These are phyloP conservation scores for Mya arenaria DNA, from an alignment of 1,140 invertebrate genomes.

Conservation along the genomic window DNA sequence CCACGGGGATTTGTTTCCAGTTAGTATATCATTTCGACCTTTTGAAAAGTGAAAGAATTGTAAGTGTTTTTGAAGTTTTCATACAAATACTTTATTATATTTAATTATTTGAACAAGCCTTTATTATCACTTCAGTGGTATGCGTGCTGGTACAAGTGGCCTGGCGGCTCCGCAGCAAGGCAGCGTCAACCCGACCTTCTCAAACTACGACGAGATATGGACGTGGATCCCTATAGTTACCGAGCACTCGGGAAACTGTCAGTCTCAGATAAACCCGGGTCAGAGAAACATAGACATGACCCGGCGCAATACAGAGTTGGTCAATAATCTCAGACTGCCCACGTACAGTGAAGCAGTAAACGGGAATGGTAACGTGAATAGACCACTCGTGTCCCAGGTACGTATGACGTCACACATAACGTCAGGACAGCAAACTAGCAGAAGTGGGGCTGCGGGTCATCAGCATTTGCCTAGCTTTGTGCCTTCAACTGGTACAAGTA, in stretches of 20 bases:
- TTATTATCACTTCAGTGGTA: neutral
- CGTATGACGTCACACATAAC: neutral
- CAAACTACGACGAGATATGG: slow-evolving; percentile 54
- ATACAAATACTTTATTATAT: neutral
- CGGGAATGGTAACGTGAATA: neutral
- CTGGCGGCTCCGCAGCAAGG: slow-evolving; percentile 37
- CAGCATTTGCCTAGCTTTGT: too few species aligned
- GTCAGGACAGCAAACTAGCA: too few species aligned
- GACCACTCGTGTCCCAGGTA: neutral
- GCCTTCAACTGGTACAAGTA: too few species aligned
- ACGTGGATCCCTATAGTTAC: slow-evolving; percentile 54
- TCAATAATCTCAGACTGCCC: slow-evolving; percentile 15
- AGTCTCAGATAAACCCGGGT: neutral
- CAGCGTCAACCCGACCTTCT: slow-evolving; percentile 51
- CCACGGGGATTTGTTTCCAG: neutral
- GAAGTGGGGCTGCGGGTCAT: too few species aligned
- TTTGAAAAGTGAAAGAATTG: neutral
- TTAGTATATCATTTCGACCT: neutral
- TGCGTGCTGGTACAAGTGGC: neutral
- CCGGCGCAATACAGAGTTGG: neutral
- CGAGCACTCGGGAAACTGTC: slow-evolving; percentile 30
- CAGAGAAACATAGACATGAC: neutral
- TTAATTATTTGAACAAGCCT: neutral
- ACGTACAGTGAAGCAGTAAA: slow-evolving; percentile 44
- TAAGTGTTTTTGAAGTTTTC: neutral